These are phyloP conservation scores for Lepidothrix coronata DNA, from an alignment of 2,113 vertebrate species.

Conservation along the genomic window DNA sequence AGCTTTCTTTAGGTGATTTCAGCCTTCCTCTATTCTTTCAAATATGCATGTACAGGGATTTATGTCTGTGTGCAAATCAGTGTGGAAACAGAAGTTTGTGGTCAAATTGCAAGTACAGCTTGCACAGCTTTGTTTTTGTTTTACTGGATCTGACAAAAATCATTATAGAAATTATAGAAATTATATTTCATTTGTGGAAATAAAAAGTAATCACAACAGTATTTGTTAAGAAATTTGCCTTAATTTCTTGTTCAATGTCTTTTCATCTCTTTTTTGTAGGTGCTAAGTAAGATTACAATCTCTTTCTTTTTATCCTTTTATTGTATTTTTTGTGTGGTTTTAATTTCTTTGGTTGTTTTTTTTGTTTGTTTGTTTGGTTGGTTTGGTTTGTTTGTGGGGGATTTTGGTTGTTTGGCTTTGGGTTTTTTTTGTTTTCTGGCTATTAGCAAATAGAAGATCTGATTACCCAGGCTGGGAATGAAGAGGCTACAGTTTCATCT, in stretches of 20 bases:
- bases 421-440: background rate
- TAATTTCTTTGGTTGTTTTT: background rate
- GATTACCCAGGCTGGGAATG: background rate
- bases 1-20: background rate
- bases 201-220: background rate
- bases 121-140: background rate
- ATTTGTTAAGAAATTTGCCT: background rate
- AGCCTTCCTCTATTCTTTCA: background rate
- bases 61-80: accelerated
- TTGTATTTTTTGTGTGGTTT: too few species aligned
- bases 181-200: background rate
- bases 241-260: background rate
- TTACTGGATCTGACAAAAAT: background rate
- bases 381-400: background rate
- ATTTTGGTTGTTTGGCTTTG: background rate
- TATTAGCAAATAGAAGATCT: background rate
- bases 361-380: background rate
- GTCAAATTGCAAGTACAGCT: background rate
- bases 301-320: background rate
- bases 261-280: background rate
- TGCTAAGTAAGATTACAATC: background rate
- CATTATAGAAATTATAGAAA: background rate
- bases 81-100: background rate
- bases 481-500: background rate
- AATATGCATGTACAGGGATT: background rate